These are phyloP conservation scores for Eristalis arbustorum DNA, from an alignment of 2,888 invertebrate genomes.

Conservation along the genomic window DNA sequence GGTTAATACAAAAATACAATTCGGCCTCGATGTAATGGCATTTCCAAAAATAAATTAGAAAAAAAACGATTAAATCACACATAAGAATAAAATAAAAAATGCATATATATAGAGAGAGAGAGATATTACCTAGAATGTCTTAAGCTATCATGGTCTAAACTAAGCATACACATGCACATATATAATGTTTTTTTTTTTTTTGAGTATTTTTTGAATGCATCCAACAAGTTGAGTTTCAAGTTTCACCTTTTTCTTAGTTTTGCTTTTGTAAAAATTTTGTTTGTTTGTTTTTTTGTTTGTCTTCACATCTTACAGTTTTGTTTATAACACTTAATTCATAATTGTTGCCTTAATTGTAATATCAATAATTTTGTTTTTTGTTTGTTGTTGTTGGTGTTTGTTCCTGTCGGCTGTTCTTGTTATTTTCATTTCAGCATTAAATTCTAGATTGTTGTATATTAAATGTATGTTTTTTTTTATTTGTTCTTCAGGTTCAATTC, in stretches of 20 bases:
- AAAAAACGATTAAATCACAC: no score
- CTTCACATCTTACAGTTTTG: neutral
- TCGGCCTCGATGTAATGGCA: no score
- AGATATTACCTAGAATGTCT: no score
- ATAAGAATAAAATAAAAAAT: no score
- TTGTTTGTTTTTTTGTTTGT: neutral
- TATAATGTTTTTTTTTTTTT: neutral
- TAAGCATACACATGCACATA: no score
- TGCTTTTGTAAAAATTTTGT: neutral
- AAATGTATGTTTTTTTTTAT: neutral
- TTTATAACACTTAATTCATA: neutral
- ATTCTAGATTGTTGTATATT: neutral
- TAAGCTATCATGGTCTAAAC: no score
- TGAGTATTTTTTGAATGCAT: neutral
- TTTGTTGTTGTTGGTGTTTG: neutral
- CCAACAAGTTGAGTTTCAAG: neutral
- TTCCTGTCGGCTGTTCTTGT: neutral
- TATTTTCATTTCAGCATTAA: neutral
- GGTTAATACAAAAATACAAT: no score
- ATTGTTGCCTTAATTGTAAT: neutral
- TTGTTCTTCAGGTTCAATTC: neutral
- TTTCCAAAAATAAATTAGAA: no score
- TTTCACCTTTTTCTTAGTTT: neutral
- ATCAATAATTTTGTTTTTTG: neutral
- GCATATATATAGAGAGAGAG: no score